Percentiles rank a stretch among this genome's conserved stretches.
These are phyloP conservation scores for Caenorhabditis panamensis DNA, from an alignment of 2,888 invertebrate genomes.

Conservation along the genomic window DNA sequence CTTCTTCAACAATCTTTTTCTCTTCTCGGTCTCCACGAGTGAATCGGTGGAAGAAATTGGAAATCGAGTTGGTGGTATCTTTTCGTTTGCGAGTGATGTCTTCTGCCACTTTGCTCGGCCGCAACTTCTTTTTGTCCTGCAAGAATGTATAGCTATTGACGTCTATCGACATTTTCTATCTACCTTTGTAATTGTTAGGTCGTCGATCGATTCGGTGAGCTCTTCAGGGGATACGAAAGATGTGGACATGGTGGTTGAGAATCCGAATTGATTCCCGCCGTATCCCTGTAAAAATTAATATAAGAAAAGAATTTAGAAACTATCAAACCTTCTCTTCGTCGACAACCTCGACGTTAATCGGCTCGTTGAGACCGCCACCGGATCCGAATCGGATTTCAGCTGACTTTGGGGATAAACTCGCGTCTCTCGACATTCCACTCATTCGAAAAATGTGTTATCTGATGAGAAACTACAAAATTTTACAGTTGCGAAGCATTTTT, in stretches of 20 bases:
- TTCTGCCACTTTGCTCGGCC: conserved; percentile 60
- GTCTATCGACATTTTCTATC: no score
- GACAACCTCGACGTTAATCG: conserved; percentile 54
- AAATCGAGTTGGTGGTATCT: conserved; percentile 66
- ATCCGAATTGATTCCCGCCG: conserved; percentile 34
- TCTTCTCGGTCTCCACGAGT: conserved; percentile 68
- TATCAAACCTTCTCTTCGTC: conserved; percentile 43
- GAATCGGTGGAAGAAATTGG: conserved; percentile 70
- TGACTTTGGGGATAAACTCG: conserved; percentile 56
- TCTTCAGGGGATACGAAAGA: conserved; percentile 54
- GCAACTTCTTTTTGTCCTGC: conserved; percentile 42
- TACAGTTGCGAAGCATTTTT: no score
- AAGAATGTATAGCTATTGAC: not conserved
- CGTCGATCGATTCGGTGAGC: conserved; percentile 43
- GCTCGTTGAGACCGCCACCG: conserved; percentile 30
- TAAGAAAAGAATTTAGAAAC: not conserved
- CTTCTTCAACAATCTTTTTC: conserved; percentile 64
- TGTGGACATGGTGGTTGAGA: conserved; percentile 45
- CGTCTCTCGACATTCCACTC: conserved; percentile 45
- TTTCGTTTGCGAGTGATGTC: conserved; percentile 64
- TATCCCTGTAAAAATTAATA: conserved; percentile 1
- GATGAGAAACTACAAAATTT: not conserved
- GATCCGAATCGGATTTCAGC: conserved; percentile 34
- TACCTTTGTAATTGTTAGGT: conserved; percentile 41
- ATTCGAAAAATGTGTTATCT: conserved; percentile 5